phyloP scores from a whole-genome alignment of 92 coral and sea anemone genomes.

The Parazoanthus swiftii region DNA sequence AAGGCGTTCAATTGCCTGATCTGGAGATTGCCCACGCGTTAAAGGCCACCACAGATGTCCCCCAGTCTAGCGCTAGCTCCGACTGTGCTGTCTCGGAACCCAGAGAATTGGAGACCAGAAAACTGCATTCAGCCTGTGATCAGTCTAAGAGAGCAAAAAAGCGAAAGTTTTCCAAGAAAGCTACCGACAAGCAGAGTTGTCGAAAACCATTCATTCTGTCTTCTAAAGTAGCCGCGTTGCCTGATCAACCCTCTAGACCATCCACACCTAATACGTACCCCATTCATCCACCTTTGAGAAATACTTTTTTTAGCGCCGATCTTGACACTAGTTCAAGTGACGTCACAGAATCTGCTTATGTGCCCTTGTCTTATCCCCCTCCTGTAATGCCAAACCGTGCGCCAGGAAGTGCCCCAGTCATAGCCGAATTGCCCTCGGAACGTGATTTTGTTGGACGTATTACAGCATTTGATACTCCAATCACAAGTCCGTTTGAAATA shows the following conservation, averaged over 20 bases:
- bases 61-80: neutral
- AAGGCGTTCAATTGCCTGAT: constrained; percentile 8
- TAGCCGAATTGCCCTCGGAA: neutral
- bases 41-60: neutral
- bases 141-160: neutral
- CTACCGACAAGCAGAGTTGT: neutral
- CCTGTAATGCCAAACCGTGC: neutral
- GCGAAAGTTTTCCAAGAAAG: neutral
- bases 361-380: neutral
- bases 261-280: neutral
- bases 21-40: neutral
- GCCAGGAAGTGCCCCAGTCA: neutral
- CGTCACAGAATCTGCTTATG: neutral
- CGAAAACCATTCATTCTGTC: constrained; percentile 6
- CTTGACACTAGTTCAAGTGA: constrained; percentile 18
- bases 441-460: constrained; percentile 1
- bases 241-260: neutral
- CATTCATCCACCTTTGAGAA: neutral
- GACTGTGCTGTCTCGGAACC: neutral
- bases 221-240: neutral
- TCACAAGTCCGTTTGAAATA: constrained; percentile 20
- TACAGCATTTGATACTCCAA: constrained; percentile 14
- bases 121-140: neutral
- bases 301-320: constrained; percentile 3
- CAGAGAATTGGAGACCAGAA: neutral